Evolutionary conservation across 2,113 vertebrate genomes (phyloP), one percentile per base, ranked within the genome.

Genomic region (Chauna torquata): DNA sequence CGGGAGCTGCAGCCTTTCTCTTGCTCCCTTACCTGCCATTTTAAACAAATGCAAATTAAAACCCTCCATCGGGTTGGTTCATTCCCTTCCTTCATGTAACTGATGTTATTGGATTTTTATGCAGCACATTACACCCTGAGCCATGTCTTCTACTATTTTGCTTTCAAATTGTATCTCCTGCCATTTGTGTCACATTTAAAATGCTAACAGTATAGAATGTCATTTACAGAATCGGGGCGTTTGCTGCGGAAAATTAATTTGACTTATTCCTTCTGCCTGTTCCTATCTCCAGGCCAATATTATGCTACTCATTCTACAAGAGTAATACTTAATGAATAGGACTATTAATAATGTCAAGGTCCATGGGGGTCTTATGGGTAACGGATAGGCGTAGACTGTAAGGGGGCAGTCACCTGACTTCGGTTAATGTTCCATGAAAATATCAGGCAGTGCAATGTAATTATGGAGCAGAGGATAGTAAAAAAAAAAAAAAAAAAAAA

Each of bases 281-380:
- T 98, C 98, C 98, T 99, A 98, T 99, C 99, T 99, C 97, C 98
- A 98, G 99, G 99, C 98, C 98, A 99, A 99, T 99, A 99, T 99
- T 99, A 99, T 98, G 99, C 98, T 98, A 98, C 98, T 98, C 98
- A 98, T 99, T 99, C 99, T 98, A 99, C 99, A 99, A 99, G 98
- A 99, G 99, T 99, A 99, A 99, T 99, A 99, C 99, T 99, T 99
- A 99, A 99, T 99, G 98, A 99, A 99, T 98, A 98, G 98, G 98
- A 98, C 98, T 99, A 99, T 99, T 99, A 99, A 99, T 99, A 99
- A 98, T 98, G 98, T 98, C 98, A 98, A 97, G 98, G 98, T 99
- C 98, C 98, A 97, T 97, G 98, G 98, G 98, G 98, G 98, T 99
- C 98, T 98, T 98, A 98, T 98, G 98, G 98, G 98, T 98, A 99